Evolutionary conservation across 2,113 vertebrate species (phyloP).

Genomic region (Argyrosomus japonicus): DNA sequence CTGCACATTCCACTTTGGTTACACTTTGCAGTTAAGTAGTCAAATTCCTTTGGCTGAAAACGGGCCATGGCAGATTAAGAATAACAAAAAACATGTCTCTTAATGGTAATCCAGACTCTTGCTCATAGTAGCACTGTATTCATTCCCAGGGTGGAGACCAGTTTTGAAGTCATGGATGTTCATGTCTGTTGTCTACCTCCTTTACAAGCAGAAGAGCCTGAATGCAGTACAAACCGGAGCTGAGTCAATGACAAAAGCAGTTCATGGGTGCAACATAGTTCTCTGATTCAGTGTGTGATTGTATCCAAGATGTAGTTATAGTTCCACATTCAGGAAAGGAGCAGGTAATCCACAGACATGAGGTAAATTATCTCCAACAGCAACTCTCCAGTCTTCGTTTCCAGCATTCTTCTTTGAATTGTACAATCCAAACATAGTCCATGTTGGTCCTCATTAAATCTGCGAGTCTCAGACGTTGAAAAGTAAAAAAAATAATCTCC

Average conservation of each 20-base stretch:
- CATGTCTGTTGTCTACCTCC: conserved; percentile 29
- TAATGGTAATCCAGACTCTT: conserved; percentile 73
- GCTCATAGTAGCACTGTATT: conserved; percentile 1
- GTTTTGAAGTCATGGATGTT: conserved; percentile 26
- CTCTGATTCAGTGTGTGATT: conserved; percentile 36
- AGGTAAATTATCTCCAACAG: conserved; percentile 60
- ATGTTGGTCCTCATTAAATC: conserved; percentile 51
- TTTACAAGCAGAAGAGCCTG: conserved; percentile 19
- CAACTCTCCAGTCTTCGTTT: conserved; percentile 65
- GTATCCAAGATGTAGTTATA: conserved; percentile 77
- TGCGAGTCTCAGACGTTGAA: conserved; percentile 75
- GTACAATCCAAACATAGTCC: conserved; percentile 79
- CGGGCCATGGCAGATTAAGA: conserved; percentile 23
- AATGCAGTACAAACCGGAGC: conserved; percentile 26
- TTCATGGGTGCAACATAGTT: conserved; percentile 14
- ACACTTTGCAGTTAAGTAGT: conserved; percentile 29
- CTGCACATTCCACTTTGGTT: conserved; percentile 33
- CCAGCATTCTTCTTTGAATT: conserved; percentile 67
- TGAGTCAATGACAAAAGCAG: conserved; percentile 33
- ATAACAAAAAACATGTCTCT: conserved; percentile 19
- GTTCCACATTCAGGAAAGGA: conserved; percentile 71
- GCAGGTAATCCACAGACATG: conserved; percentile 76
- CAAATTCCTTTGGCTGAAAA: conserved; percentile 46
- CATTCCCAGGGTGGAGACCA: conserved; percentile 33
- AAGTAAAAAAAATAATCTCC: conserved; percentile 75